Base-by-base conservation (phyloP, 2,113 vertebrate genomes). In the Zosterops lateralis region DNA sequence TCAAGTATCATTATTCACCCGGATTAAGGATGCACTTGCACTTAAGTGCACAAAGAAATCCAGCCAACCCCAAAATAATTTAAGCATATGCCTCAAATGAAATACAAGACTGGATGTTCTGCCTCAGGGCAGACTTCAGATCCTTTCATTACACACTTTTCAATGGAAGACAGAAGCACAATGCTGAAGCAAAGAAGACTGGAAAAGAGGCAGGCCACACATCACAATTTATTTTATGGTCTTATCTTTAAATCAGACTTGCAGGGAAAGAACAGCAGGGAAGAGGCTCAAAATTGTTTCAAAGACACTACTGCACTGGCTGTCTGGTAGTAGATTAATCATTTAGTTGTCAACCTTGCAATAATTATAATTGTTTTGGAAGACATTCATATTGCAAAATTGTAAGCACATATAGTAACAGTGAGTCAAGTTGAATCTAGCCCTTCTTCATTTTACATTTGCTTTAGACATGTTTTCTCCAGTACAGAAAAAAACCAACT, bases 321-420 rank as follows among this genome's bases (percentile, higher is more conserved):
- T 88, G 68, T 48, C 85, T 87, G 45, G 60, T 83, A 73, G 58
- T 5, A 95, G 64, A 89, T 92, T 67, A 80, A 94, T 95, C 32
- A 92, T 64, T 76, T 73, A 60, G 12, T 25, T n/a, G 36, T 57
- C 74, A 71, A 64, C 64, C 76, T 86, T 86, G 64, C 40, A 91
- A 71, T 53, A 92, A 62, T 29, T 4, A 0, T 70, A 91, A 92
- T 85, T 89, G 74, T 85, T 95, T 83, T 85, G 82, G 67, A 93
- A 94, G 50, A 78, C 28, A 70, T 85, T 84, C 38, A 72, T 68
- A 84, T 31, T 64, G 74, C 42, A 92, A 83, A 95, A 83, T 58
- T 60, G 3, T 67, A 82, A 89, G 47, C 25, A 6, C 56, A 90
- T 34, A 90, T 1, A 83, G 28, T 70, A 57, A 92, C n/a, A 84